These are phyloP conservation scores for Drosophila niveifrons DNA, from an alignment of 2,888 invertebrate species.

Conservation along the genomic window DNA sequence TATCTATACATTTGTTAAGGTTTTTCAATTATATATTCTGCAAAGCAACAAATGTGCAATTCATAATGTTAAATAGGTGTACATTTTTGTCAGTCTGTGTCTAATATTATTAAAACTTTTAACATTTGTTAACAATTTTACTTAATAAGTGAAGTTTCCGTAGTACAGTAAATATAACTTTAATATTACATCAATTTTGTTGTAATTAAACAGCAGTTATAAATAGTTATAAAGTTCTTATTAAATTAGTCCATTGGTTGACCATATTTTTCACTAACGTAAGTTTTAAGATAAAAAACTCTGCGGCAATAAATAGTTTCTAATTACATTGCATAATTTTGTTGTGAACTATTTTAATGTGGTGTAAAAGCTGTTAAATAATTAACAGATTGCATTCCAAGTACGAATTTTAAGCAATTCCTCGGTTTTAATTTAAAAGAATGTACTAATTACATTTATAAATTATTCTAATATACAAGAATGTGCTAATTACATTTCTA, in stretches of 20 bases:
- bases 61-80: slow-evolving; percentile 3
- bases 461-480: no score
- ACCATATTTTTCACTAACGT: background rate
- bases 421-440: no score
- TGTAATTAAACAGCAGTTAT: no score
- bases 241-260: no score
- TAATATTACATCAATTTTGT: background rate
- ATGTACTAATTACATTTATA: no score
- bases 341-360: background rate
- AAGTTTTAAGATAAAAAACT: background rate
- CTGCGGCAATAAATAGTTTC: background rate
- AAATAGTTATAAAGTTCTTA: no score
- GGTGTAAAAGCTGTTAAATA: background rate
- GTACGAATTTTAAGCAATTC: background rate
- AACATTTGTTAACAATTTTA: background rate
- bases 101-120: background rate
- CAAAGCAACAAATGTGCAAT: background rate
- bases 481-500: no score
- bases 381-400: background rate
- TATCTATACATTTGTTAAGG: background rate
- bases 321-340: background rate
- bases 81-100: background rate
- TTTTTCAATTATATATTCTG: background rate
- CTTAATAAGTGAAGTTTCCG: background rate
- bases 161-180: background rate